These are phyloP conservation scores for Dryobota labecula DNA, from an alignment of 2,888 invertebrate genomes.

Conservation along the genomic window DNA sequence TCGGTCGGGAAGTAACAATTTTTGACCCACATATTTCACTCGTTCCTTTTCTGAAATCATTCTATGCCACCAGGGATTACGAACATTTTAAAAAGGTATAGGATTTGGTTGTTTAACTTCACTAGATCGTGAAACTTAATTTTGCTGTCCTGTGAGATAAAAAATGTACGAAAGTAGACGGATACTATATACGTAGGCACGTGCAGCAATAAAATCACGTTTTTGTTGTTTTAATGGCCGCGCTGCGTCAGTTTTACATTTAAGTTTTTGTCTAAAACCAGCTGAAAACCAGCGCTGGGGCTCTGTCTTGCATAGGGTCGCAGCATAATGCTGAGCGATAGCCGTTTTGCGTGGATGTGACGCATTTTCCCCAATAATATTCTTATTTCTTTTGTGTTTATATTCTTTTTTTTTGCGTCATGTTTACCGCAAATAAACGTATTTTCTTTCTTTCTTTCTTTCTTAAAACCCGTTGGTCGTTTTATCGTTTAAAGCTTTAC, in stretches of 20 bases:
- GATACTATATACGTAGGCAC: neutral
- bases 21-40: constrained; percentile 74
- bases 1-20: constrained; percentile 63
- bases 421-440: too few relatives aligned
- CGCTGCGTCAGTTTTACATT: constrained; percentile 17
- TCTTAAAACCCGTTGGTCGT: neutral
- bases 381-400: too few relatives aligned
- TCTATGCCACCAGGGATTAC: constrained; percentile 51
- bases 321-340: too few relatives aligned
- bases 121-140: constrained; percentile 25
- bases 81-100: constrained; percentile 59
- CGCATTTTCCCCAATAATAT: too few relatives aligned
- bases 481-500: constrained; percentile 19
- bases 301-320: too few relatives aligned
- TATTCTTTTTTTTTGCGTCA: too few relatives aligned
- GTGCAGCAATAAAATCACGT: constrained; percentile 6
- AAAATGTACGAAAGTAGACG: constrained; percentile 1
- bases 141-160: constrained; percentile 4
- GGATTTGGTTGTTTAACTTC: constrained; percentile 46
- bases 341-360: too few relatives aligned
- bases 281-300: too few relatives aligned
- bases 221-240: constrained; percentile 13
- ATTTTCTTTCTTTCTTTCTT: too few relatives aligned
- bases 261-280: constrained; percentile 40
- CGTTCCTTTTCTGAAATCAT: constrained; percentile 59